Percentiles rank a stretch among this genome's conserved stretches.
These are phyloP conservation scores for Schlechtendalia chinensis DNA, from an alignment of 1,140 invertebrate species.

Conservation along the genomic window DNA sequence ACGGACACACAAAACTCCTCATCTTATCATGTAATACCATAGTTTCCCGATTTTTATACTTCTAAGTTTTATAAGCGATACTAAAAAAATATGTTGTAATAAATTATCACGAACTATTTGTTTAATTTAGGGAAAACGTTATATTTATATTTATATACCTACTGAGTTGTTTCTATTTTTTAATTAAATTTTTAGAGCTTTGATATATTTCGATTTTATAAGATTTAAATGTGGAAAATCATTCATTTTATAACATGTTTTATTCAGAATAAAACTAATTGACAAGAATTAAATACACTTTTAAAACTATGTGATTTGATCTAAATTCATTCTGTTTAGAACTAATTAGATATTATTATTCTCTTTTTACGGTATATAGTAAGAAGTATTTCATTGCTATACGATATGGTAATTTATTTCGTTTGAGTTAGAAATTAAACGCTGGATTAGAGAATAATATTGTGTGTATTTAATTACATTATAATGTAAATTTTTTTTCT, in stretches of 20 bases:
- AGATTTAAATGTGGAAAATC: background rate
- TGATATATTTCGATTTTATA: background rate
- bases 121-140: background rate
- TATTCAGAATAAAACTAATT: background rate
- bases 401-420: no score
- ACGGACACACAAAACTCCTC: background rate
- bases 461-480: no score
- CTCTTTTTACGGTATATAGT: background rate
- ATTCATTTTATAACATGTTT: background rate
- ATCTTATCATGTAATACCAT: background rate
- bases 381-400: background rate
- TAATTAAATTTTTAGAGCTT: background rate
- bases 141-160: background rate
- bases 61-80: no score
- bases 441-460: no score
- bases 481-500: no score
- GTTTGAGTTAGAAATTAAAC: no score
- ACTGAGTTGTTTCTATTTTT: background rate
- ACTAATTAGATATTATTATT: background rate
- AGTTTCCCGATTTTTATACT: no score
- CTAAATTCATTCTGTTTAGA: background rate
- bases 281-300: background rate
- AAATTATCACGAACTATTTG: background rate
- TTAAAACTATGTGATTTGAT: background rate
- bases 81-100: no score